These are phyloP conservation scores for Pavo muticus DNA, from an alignment of 2,113 vertebrate species.

Conservation along the genomic window DNA sequence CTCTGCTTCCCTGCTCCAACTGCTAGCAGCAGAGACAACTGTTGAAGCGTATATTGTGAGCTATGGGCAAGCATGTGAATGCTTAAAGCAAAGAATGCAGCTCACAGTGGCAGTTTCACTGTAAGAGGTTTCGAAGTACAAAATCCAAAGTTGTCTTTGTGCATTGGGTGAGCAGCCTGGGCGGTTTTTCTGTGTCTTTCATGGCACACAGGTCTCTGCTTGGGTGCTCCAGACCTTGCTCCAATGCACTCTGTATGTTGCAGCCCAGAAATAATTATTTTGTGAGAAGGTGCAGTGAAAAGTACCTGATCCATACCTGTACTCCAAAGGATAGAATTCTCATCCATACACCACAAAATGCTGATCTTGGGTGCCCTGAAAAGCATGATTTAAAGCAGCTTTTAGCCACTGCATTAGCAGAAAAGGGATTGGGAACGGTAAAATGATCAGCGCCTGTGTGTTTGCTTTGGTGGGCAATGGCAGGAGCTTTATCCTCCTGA, in stretches of 20 bases:
- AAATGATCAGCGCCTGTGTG: neutral
- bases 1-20: neutral
- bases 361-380: neutral
- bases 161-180: neutral
- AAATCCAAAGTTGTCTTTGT: neutral
- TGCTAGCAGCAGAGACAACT: neutral
- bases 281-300: neutral
- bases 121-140: fast-evolving
- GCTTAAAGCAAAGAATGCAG: neutral
- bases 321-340: neutral
- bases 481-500: neutral
- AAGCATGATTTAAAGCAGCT: neutral
- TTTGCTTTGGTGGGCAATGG: fast-evolving
- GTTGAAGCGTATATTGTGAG: neutral
- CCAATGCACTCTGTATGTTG: neutral
- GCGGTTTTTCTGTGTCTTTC: neutral
- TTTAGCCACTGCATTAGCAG: neutral
- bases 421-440: neutral
- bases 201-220: neutral
- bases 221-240: neutral
- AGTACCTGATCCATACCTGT: neutral
- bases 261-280: neutral
- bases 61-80: neutral
- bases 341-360: neutral
- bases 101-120: neutral